Base-by-base conservation (phyloP, 1,140 invertebrate species). In the Caenorhabditis remanei region DNA sequence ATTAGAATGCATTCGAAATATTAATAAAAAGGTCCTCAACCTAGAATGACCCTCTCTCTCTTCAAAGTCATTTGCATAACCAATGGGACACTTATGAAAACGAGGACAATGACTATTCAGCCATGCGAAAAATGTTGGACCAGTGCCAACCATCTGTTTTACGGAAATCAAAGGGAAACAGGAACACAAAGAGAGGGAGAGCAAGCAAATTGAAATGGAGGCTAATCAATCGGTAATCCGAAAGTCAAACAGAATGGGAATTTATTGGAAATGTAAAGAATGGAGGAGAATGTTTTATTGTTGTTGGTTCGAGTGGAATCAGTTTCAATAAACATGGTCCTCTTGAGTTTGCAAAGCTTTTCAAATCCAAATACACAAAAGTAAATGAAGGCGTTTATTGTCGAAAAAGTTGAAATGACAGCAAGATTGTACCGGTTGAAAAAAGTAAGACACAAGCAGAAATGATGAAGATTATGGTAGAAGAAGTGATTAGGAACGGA, bases 91-190 rank as follows among this genome's bases (percentile, higher is more conserved):
- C 71, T 79, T 79, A 50, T 79, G 71, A 79, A 50, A 24, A n/a
- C 9, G 21, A 24, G 71, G 24, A 79, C 43, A 79, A 79, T 79
- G 71, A 53, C 71, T 79, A 24, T 79, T 79, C 53, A 50, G 41
- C 71, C 71, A 79, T 79, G 71, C 71, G 71, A 79, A 53, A 79
- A 50, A 40, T 79, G 32, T n/a, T 50, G 43, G n/a, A 13, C 19
- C 11, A 50, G 71, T 79, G 71, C 71, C 71, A 43, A 79, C 71
- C 71, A 79, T 79, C 43, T 79, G 71, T 79, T 79, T 79, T 24
- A 40, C 71, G 71, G 71, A 79, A 79, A 79, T 71, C 43, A 71
- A 19, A 46, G 65, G 21, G 40, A 46, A 19, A 46, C 7, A 46
- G 21, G 32, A 11, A 41, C 21, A n/a, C 9, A 65, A n/a, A n/a